phyloP scores from a whole-genome alignment of 2,113 vertebrate genomes.

The Hoplias malabaricus region DNA sequence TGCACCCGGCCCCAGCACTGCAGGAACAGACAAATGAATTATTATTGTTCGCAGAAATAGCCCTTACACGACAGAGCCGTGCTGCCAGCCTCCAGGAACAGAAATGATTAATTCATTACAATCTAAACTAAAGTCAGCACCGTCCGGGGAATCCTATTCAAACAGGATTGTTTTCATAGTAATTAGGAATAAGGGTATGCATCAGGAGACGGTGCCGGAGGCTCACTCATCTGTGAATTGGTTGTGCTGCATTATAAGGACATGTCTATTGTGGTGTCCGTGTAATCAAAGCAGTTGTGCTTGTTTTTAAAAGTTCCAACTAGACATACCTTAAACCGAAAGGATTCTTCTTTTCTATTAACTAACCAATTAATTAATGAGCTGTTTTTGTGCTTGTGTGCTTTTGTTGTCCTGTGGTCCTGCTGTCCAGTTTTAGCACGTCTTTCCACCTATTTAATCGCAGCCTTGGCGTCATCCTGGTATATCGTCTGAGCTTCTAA shows the following conservation, averaged over 20 bases:
- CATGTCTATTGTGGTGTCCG: background rate
- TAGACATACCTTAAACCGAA: too few relatives aligned
- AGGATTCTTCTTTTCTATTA: too few relatives aligned
- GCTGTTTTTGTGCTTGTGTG: background rate
- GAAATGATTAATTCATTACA: constrained; percentile 35
- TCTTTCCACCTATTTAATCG: background rate
- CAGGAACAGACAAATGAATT: constrained; percentile 46
- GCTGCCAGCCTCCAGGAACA: background rate
- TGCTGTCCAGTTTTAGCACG: background rate
- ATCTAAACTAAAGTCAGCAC: background rate
- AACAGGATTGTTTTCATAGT: background rate
- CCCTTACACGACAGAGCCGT: background rate
- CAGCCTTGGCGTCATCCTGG: background rate
- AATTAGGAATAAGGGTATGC: background rate
- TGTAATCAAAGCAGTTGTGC: background rate
- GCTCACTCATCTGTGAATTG: background rate
- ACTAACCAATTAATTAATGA: too few relatives aligned
- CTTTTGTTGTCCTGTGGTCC: background rate
- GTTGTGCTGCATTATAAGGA: background rate
- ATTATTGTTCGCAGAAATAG: constrained; percentile 46
- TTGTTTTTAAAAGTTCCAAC: background rate
- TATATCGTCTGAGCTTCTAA: background rate
- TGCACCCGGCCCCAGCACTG: constrained; percentile 15
- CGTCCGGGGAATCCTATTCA: background rate
- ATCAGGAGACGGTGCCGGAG: background rate